phyloP scores from a whole-genome alignment of 2,797 vertebrate species.

The Chelon auratus region DNA sequence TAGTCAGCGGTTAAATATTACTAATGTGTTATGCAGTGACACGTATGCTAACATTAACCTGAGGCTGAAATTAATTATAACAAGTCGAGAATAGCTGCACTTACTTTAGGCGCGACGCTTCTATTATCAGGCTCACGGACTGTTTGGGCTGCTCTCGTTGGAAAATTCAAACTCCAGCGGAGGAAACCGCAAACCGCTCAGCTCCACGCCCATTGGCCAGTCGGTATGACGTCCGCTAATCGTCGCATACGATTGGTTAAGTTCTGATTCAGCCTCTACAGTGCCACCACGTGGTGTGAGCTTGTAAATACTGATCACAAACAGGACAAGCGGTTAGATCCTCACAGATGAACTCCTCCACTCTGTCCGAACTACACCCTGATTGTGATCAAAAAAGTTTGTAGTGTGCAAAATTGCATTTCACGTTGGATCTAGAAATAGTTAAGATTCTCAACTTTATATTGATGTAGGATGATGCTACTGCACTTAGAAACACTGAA shows the following conservation, averaged over 20 bases:
- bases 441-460: too few relatives aligned
- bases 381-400: background rate
- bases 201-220: conserved; percentile 63
- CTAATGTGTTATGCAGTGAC: background rate
- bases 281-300: conserved; percentile 2
- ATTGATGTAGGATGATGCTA: too few relatives aligned
- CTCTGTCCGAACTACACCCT: background rate
- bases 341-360: too few relatives aligned
- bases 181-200: conserved; percentile 11
- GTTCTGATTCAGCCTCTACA: background rate
- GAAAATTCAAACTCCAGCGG: conserved; percentile 71
- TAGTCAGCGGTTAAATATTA: background rate
- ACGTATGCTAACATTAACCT: background rate
- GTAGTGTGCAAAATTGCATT: background rate
- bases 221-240: background rate
- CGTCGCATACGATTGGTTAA: conserved; percentile 51
- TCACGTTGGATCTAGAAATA: background rate
- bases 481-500: too few relatives aligned
- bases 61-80: fast-evolving
- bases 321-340: background rate
- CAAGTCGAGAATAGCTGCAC: background rate
- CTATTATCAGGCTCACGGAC: background rate
- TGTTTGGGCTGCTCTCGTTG: conserved; percentile 26
- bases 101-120: conserved; percentile 77
- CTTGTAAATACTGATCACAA: background rate